These are phyloP conservation scores for Leucozona laternaria DNA, from an alignment of 2,888 invertebrate genomes.

Conservation along the genomic window DNA sequence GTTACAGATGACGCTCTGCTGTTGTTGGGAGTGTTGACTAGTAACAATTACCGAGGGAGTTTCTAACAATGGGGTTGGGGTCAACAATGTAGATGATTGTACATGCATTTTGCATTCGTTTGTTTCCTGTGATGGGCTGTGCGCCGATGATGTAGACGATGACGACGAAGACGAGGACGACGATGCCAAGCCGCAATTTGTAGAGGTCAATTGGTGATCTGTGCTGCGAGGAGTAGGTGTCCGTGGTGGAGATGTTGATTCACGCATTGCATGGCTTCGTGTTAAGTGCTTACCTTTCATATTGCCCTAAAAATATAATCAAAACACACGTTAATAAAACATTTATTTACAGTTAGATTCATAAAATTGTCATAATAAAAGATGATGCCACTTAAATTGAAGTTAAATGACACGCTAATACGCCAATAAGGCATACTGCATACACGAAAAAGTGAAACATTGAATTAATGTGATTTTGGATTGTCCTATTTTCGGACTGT, in stretches of 20 bases:
- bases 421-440: background rate
- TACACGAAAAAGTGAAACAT: background rate
- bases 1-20: slow-evolving; percentile 80
- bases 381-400: background rate
- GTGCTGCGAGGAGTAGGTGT: slow-evolving; percentile 85
- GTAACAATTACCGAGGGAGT: slow-evolving; percentile 82
- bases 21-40: slow-evolving; percentile 81
- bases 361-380: background rate
- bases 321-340: background rate
- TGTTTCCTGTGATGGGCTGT: slow-evolving; percentile 77
- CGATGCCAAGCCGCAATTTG: slow-evolving; percentile 69
- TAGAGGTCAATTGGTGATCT: slow-evolving; percentile 76
- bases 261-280: slow-evolving; percentile 95
- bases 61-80: slow-evolving; percentile 81
- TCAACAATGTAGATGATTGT: slow-evolving; percentile 78
- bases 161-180: slow-evolving; percentile 76
- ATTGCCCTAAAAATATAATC: slow-evolving; percentile 85
- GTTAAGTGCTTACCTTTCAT: slow-evolving; percentile 93
- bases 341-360: background rate
- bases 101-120: slow-evolving; percentile 80
- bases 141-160: slow-evolving; percentile 74
- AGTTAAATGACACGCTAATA: background rate
- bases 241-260: slow-evolving; percentile 89
- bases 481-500: too few species aligned
- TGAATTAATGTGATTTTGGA: background rate